Percentiles rank a stretch among this genome's conserved stretches.
phyloP scores from a whole-genome alignment of 2,113 vertebrate genomes.

The Gnathonemus longibarbis region DNA sequence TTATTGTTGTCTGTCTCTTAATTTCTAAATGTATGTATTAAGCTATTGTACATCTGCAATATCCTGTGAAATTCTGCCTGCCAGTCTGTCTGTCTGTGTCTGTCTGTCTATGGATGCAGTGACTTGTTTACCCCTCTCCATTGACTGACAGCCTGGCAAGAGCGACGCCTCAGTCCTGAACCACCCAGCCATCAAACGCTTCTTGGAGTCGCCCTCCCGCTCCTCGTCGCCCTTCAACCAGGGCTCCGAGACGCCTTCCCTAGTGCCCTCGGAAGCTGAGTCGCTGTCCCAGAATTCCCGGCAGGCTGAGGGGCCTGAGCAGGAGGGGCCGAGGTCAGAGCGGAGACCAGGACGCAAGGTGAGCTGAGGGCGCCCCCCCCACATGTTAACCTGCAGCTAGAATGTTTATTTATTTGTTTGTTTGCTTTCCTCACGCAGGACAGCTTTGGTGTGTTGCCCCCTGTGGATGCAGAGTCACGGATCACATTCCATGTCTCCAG shows the following conservation, averaged over 20 bases:
- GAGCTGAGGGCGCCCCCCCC: slow-evolving; percentile 26
- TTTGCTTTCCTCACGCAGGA: slow-evolving; percentile 60
- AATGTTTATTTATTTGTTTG: neutral
- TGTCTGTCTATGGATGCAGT: neutral
- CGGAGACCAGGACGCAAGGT: slow-evolving; percentile 76
- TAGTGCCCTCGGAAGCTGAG: slow-evolving; percentile 85
- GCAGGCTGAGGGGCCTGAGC: slow-evolving; percentile 65
- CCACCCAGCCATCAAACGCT: slow-evolving; percentile 91
- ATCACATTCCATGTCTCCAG: slow-evolving; percentile 66
- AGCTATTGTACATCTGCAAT: no score
- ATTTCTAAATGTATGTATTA: neutral
- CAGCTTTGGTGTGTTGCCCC: slow-evolving; percentile 64
- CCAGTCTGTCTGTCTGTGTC: no score
- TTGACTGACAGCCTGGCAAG: slow-evolving; percentile 61
- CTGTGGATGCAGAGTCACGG: slow-evolving; percentile 66
- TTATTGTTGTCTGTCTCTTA: neutral
- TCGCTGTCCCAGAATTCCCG: slow-evolving; percentile 81
- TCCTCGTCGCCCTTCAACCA: slow-evolving; percentile 94
- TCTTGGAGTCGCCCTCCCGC: slow-evolving; percentile 87
- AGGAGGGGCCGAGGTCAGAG: slow-evolving; percentile 62
- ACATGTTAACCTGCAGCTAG: neutral
- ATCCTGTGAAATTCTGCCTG: neutral
- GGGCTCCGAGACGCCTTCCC: slow-evolving; percentile 83
- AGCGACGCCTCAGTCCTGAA: slow-evolving; percentile 79
- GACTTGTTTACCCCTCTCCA: neutral